Percentiles rank a stretch among this genome's conserved stretches.
Conservation (phyloP, 92 coral and sea anemone genomes). For the Isaurus tuberculatus region DNA sequence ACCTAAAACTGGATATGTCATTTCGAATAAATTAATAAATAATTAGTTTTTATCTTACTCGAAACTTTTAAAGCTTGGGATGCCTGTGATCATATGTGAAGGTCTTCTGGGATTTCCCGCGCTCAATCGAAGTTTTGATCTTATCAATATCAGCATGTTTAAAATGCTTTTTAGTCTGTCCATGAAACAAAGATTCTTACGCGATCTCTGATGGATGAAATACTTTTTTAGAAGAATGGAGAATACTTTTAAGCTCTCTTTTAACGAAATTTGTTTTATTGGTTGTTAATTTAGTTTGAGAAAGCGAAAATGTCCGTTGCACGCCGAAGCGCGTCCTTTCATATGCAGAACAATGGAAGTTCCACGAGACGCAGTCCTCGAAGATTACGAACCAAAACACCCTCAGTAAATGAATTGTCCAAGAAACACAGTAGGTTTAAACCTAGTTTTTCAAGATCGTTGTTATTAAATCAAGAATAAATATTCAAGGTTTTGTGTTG, state of each 20-base stretch:
- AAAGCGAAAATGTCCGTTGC: slow-evolving; percentile 69
- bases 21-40: too few species aligned
- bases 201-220: neutral
- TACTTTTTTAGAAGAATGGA: neutral
- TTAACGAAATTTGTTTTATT: neutral
- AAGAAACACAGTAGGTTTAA: slow-evolving; percentile 88
- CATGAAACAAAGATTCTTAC: neutral
- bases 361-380: slow-evolving; percentile 86
- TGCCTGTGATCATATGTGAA: too few species aligned
- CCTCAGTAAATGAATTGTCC: slow-evolving; percentile 91
- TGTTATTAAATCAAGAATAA: neutral
- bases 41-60: too few species aligned
- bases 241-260: slow-evolving; percentile 1
- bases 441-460: neutral
- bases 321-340: slow-evolving; percentile 70
- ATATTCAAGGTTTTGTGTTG: neutral
- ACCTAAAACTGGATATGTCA: too few species aligned
- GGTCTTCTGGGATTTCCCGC: slow-evolving; percentile 98
- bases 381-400: slow-evolving; percentile 90
- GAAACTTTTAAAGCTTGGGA: too few species aligned
- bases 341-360: slow-evolving; percentile 40
- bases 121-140: slow-evolving; percentile 66
- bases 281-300: neutral
- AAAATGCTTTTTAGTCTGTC: neutral
- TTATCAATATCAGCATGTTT: slow-evolving; percentile 30